Evolutionary conservation across 1,140 invertebrate species (phyloP).

Genomic region (Sitophilus oryzae): DNA sequence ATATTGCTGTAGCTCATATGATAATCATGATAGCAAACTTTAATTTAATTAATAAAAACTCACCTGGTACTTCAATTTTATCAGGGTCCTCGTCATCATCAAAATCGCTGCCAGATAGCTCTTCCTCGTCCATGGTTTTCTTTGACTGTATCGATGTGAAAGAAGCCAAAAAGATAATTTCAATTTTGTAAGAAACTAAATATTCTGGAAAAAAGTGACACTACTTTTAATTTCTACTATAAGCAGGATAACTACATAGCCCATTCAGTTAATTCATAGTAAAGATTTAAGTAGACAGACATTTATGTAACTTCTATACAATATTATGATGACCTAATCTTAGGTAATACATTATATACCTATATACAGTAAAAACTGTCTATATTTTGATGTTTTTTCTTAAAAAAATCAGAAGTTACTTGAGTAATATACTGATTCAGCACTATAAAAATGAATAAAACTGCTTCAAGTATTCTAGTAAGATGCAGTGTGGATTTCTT

Average conservation of each 20-base stretch:
- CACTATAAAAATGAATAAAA: no score
- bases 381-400: no score
- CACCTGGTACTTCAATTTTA: slow-evolving; percentile 83
- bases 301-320: no score
- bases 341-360: no score
- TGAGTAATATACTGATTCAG: no score
- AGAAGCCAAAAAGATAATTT: slow-evolving; percentile 22
- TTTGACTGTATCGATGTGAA: slow-evolving; percentile 36
- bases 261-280: no score
- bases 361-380: no score
- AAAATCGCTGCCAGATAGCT: slow-evolving; percentile 72
- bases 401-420: no score
- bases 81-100: slow-evolving; percentile 86
- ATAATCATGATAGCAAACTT: background rate
- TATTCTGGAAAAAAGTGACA: slow-evolving; percentile 16
- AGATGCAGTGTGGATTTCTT: no score
- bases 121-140: slow-evolving; percentile 51
- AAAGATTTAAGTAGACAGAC: no score
- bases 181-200: slow-evolving; percentile 15
- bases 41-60: slow-evolving; percentile 24
- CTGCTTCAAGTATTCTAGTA: no score
- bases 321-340: no score
- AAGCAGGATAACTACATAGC: background rate
- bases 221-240: background rate
- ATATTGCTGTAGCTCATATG: background rate